These are phyloP conservation scores for Orcinus orca DNA, from an alignment of 2,113 vertebrate species.

Conservation along the genomic window DNA sequence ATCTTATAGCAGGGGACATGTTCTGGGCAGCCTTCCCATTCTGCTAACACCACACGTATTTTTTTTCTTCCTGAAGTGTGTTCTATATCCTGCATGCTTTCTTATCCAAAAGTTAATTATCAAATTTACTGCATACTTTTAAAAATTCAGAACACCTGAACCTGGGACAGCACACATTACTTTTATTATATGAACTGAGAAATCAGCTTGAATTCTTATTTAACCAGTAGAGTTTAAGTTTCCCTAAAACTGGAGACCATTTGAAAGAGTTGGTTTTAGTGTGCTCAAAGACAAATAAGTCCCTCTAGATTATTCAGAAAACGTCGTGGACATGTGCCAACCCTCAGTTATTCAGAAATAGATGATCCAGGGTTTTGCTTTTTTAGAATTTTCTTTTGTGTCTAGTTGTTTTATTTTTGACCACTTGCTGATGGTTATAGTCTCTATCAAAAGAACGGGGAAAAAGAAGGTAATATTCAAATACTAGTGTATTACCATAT, in stretches of 20 bases:
- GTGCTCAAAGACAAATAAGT: not conserved
- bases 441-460: not conserved
- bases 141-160: not conserved
- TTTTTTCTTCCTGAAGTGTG: slow-evolving; percentile 53
- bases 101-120: slow-evolving; percentile 55
- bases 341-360: not conserved
- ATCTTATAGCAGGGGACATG: slow-evolving; percentile 47
- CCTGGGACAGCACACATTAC: not conserved
- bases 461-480: not conserved
- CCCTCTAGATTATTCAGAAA: not conserved
- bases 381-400: not conserved
- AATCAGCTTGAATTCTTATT: slow-evolving; percentile 16
- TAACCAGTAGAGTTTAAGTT: not conserved
- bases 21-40: slow-evolving; percentile 25
- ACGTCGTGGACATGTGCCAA: not conserved
- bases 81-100: slow-evolving; percentile 33
- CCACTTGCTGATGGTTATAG: not conserved
- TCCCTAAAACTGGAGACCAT: not conserved
- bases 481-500: not conserved
- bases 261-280: not conserved
- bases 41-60: not conserved
- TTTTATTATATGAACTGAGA: not conserved
- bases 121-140: not conserved
- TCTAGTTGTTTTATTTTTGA: not conserved
- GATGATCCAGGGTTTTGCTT: not conserved